Base-by-base conservation (phyloP, 2,797 vertebrate genomes). In the Danio jaintianensis region DNA sequence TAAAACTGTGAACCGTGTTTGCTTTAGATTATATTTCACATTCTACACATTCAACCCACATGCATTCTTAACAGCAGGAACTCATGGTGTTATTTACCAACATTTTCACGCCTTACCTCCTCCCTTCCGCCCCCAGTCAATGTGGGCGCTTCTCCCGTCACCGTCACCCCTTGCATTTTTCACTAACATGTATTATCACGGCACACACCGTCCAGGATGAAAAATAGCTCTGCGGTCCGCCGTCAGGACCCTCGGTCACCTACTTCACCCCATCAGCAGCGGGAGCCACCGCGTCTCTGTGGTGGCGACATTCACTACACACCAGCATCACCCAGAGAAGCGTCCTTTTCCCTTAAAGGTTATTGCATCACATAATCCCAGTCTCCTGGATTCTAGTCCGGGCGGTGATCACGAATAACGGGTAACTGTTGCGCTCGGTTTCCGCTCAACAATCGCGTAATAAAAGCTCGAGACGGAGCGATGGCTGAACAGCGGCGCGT, bases 101-200 rank as follows among this genome's bases (percentile, higher is more conserved):
- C 61, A 66, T 78, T 61, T 18, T n/a, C 71, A 70, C 64, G 45
- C 13, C 87, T 87, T 80, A 89, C 88, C 88, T 88, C 88, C 64
- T 89, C 88, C 61, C 88, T 85, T 77, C 85, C 86, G 58, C 79
- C 84, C 56, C 86, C 86, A 42, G 78, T 86, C 74, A 89, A 61
- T 62, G 86, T 89, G 82, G 88, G 88, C 40, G 87, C 85, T 77
- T 89, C 88, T 84, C 88, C 88, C 63, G 87, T 89, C 84, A 89
- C 88, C 63, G 88, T 87, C 83, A 88, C 86, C 79, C 88, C 88
- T 82, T 88, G 88, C 88, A 89, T 89, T 61, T 64, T 64, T 79
- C 18, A 74, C 78, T 81, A 81, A 74, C 80, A 81, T 83, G 67
- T 64, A 56, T 78, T 78, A 86, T 0, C 69, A 72, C 79, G 69